A percentile compares a stretch with the other conserved stretches of the same genome.
Conservation (phyloP, 1,140 invertebrate species). For the Drosophila ercepeae region DNA sequence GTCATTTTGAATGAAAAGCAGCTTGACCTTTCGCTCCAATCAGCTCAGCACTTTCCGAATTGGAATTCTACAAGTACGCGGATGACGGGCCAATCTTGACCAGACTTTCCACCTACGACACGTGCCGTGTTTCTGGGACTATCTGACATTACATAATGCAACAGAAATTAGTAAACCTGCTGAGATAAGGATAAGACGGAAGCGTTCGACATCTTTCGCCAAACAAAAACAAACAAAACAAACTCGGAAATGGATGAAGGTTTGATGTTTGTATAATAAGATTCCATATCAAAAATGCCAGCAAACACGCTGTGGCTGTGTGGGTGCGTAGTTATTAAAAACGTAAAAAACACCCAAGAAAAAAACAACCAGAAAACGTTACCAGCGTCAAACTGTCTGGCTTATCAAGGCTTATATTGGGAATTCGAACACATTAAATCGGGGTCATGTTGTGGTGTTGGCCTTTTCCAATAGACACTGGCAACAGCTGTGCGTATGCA, state of each 20-base stretch:
- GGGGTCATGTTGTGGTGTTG: neutral
- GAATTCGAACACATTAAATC: slow-evolving; percentile 1
- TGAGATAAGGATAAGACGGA: neutral
- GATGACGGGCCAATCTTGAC: slow-evolving; percentile 34
- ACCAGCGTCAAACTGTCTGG: slow-evolving; percentile 55
- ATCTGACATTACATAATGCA: slow-evolving; percentile 19
- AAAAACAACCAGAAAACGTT: neutral
- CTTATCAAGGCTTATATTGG: slow-evolving; percentile 58
- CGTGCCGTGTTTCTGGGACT: slow-evolving; percentile 17
- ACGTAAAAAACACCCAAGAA: slow-evolving; percentile 22
- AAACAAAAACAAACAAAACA: slow-evolving; percentile 18
- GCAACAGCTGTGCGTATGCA: slow-evolving; percentile 48
- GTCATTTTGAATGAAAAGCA: neutral
- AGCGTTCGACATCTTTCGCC: neutral
- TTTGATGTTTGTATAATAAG: slow-evolving; percentile 4
- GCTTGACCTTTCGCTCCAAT: slow-evolving; percentile 13
- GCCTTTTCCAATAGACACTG: neutral
- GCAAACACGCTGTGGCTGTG: slow-evolving; percentile 29
- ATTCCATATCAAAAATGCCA: slow-evolving; percentile 19
- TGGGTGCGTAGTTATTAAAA: slow-evolving; percentile 48
- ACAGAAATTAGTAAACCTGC: neutral
- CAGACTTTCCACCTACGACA: slow-evolving; percentile 15
- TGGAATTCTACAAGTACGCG: neutral
- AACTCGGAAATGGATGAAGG: slow-evolving; percentile 2
- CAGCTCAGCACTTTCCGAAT: neutral